These are phyloP conservation scores for Meriones psammophilus DNA, from an alignment of 2,797 vertebrate species.

Conservation along the genomic window DNA sequence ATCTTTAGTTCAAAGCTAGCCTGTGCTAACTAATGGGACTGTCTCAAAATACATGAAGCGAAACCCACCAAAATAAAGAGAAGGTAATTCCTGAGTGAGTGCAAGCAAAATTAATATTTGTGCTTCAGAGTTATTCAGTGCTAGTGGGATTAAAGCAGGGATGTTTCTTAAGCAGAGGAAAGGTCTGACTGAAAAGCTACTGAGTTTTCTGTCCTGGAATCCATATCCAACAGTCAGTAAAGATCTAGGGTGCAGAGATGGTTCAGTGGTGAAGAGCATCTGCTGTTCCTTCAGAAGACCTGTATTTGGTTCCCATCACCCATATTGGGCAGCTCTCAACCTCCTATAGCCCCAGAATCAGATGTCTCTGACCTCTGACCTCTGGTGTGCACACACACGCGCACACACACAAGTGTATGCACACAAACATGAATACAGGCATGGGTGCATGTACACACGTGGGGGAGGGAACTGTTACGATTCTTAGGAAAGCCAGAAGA, in stretches of 20 bases:
- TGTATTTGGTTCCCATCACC: not conserved
- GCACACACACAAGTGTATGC: not conserved
- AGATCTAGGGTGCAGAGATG: not conserved
- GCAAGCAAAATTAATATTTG: not conserved
- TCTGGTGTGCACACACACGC: not conserved
- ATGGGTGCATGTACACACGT: not conserved
- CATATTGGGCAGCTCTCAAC: not conserved
- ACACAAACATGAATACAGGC: not conserved
- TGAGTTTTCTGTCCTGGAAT: not conserved
- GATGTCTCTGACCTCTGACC: not conserved
- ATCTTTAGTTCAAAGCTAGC: not conserved
- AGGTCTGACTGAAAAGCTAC: too few species aligned
- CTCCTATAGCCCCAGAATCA: not conserved
- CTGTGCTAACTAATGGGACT: not conserved
- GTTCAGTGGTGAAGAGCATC: not conserved
- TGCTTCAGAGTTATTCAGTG: not conserved
- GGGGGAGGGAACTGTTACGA: not conserved
- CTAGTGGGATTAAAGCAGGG: not conserved
- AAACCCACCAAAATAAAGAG: not conserved
- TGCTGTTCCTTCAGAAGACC: not conserved
- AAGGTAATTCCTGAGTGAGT: not conserved
- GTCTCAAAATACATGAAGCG: not conserved
- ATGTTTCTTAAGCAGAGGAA: not conserved
- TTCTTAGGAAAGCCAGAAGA: not conserved
- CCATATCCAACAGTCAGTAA: not conserved